Evolutionary conservation across 2,797 vertebrate genomes (phyloP).

Genomic region (Micrastur ruficollis): DNA sequence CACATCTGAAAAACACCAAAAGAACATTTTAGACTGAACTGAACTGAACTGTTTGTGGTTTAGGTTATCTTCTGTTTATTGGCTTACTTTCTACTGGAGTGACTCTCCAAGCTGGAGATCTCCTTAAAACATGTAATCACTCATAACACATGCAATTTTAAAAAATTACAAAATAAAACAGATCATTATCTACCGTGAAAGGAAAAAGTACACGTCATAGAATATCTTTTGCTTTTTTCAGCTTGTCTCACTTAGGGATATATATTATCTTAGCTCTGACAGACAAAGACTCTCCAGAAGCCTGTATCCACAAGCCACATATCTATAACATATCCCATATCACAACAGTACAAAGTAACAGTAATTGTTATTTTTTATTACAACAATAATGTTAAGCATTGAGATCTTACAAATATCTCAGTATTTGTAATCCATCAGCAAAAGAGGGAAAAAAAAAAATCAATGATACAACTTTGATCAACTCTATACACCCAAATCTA

Average conservation of each 20-base stretch:
- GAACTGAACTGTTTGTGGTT: neutral
- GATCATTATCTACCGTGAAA: neutral
- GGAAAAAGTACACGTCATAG: neutral
- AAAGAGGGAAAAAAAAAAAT: neutral
- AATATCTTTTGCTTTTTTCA: neutral
- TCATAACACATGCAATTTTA: neutral
- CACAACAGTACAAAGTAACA: neutral
- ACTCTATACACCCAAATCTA: neutral
- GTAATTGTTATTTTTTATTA: neutral
- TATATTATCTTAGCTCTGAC: neutral
- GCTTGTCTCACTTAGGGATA: neutral
- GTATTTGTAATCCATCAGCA: neutral
- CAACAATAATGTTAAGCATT: neutral
- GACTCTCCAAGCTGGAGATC: neutral
- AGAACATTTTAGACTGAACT: neutral
- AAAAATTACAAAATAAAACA: neutral
- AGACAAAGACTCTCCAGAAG: neutral
- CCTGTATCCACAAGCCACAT: neutral
- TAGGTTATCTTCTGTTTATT: neutral
- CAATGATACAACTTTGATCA: neutral
- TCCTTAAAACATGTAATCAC: neutral
- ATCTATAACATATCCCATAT: neutral
- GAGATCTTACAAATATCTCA: neutral
- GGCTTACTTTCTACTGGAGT: neutral
- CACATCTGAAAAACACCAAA: neutral